Conservation (phyloP, 2,888 invertebrate species). For the Brenthis ino region DNA sequence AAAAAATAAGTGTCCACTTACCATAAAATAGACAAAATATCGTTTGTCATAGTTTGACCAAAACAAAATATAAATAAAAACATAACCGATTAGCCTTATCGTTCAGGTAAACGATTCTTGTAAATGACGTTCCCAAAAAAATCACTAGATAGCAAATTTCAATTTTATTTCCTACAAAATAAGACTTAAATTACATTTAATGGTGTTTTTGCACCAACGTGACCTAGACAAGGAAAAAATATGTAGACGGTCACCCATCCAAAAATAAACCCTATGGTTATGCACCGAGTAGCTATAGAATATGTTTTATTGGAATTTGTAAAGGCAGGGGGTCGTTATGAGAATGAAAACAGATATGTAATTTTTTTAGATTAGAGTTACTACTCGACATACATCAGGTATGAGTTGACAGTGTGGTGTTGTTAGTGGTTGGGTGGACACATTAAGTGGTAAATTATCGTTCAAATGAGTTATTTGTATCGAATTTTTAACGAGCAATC, state of each 20-base stretch:
- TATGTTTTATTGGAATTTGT: constrained; percentile 27
- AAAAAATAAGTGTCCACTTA: constrained; percentile 13
- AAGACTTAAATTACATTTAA: constrained; percentile 34
- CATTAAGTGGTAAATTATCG: constrained; percentile 48
- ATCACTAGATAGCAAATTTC: constrained; percentile 23
- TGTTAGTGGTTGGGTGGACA: constrained; percentile 58
- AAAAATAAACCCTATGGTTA: constrained; percentile 35
- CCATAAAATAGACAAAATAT: constrained; percentile 40
- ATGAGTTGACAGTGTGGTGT: constrained; percentile 48
- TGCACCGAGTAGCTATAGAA: constrained; percentile 1
- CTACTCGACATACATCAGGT: constrained; percentile 51
- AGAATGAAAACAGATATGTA: constrained; percentile 68
- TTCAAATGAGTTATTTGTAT: constrained; percentile 26
- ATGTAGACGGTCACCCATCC: constrained; percentile 23
- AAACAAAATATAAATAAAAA: constrained; percentile 60
- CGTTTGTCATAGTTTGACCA: constrained; percentile 49
- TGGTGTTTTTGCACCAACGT: constrained; percentile 33
- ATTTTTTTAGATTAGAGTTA: constrained; percentile 65
- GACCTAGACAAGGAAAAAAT: constrained; percentile 38
- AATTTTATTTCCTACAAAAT: constrained; percentile 26
- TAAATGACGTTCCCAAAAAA: constrained; percentile 61
- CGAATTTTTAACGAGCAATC: background rate
- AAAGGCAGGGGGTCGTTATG: constrained; percentile 68
- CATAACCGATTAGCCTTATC: constrained; percentile 76
- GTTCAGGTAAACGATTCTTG: constrained; percentile 68